Evolutionary conservation across 1,140 invertebrate genomes (phyloP).

Genomic region (Drosophila ananassae): DNA sequence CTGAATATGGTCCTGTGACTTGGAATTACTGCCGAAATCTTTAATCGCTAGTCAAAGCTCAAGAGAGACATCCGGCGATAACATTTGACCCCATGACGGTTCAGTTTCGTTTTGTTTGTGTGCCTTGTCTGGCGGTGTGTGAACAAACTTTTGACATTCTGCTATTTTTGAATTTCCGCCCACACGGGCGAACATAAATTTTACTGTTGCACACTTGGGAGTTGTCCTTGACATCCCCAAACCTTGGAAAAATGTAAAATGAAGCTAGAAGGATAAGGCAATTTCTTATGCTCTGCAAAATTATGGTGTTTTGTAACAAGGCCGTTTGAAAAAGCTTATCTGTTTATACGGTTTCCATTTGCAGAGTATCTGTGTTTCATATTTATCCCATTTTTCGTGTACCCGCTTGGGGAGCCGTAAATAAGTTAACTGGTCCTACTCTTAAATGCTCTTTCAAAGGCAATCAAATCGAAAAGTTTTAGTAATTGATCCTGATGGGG

Average conservation of each 20-base stretch:
- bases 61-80: slow-evolving; percentile 69
- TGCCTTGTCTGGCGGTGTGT: slow-evolving; percentile 19
- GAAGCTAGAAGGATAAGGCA: not conserved
- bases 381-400: not conserved
- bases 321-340: not conserved
- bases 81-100: slow-evolving; percentile 64
- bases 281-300: slow-evolving; percentile 3
- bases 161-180: slow-evolving; percentile 57
- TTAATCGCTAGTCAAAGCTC: slow-evolving; percentile 75
- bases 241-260: slow-evolving; percentile 5
- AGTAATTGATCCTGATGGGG: slow-evolving; percentile 25
- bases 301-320: not conserved
- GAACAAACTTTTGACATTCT: slow-evolving; percentile 50
- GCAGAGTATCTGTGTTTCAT: not conserved
- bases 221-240: slow-evolving; percentile 36
- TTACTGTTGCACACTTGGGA: slow-evolving; percentile 39
- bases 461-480: slow-evolving; percentile 44
- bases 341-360: not conserved
- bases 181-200: slow-evolving; percentile 48
- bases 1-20: slow-evolving; percentile 21
- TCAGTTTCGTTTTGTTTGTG: slow-evolving; percentile 36
- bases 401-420: slow-evolving; percentile 18
- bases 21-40: slow-evolving; percentile 54
- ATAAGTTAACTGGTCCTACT: slow-evolving; percentile 26
- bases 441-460: slow-evolving; percentile 45